phyloP scores from a whole-genome alignment of 2,888 invertebrate genomes.

The Oscheius sp. region DNA sequence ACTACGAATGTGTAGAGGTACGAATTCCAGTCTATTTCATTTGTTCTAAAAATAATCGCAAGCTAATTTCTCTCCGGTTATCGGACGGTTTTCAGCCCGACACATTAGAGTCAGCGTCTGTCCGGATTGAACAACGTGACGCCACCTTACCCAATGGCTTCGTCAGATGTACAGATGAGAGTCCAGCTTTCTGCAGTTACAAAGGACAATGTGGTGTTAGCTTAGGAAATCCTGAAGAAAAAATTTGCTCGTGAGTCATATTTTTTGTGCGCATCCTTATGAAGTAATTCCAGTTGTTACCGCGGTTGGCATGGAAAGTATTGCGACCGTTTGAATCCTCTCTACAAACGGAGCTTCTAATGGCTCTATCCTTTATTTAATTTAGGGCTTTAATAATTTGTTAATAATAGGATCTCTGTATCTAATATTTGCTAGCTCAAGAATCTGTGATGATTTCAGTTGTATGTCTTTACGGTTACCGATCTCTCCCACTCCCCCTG shows the following conservation, averaged over 20 bases:
- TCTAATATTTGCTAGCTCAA: constrained; percentile 11
- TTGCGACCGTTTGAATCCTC: not conserved
- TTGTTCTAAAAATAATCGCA: not conserved
- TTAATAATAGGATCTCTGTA: not conserved
- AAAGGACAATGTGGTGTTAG: constrained; percentile 20
- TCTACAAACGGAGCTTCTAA: not conserved
- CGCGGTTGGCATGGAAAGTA: constrained; percentile 12
- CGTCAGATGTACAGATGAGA: not conserved
- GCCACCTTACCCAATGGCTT: not conserved
- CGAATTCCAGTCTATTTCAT: not conserved
- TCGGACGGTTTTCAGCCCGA: constrained; percentile 9
- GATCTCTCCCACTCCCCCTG: no score
- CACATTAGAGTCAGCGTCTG: constrained; percentile 14
- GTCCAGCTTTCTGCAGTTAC: not conserved
- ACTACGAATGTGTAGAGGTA: constrained; percentile 25
- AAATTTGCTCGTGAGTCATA: constrained; percentile 18
- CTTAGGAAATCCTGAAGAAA: not conserved
- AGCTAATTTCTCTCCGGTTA: not conserved
- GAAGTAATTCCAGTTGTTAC: not conserved
- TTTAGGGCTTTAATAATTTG: not conserved
- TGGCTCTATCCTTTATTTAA: not conserved
- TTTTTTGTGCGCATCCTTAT: not conserved
- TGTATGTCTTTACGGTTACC: no score
- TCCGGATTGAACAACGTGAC: not conserved
- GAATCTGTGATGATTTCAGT: constrained; percentile 4